Percentiles rank a stretch among this genome's conserved stretches.
Evolutionary conservation across 2,888 invertebrate genomes (phyloP).

Genomic region (Palloptera scutellata): DNA sequence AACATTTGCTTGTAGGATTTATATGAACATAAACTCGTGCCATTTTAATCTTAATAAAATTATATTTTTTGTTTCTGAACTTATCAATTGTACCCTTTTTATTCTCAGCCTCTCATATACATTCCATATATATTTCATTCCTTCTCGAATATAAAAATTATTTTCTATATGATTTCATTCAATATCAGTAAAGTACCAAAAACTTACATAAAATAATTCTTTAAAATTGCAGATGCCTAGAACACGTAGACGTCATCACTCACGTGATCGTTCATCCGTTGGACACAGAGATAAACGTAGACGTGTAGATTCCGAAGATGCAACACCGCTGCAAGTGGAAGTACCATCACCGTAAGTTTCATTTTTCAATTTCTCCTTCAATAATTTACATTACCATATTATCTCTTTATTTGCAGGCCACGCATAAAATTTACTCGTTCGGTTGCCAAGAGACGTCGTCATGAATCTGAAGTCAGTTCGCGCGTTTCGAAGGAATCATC

Average conservation of each 20-base stretch:
- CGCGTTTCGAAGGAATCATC: constrained; percentile 62
- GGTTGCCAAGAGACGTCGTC: constrained; percentile 69
- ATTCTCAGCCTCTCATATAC: too few relatives aligned
- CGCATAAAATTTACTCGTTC: constrained; percentile 58
- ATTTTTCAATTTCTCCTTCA: constrained; percentile 22
- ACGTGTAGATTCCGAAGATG: constrained; percentile 72
- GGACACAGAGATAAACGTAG: constrained; percentile 71
- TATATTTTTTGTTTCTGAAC: too few relatives aligned
- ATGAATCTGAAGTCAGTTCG: constrained; percentile 70
- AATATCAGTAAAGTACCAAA: too few relatives aligned
- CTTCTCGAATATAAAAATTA: too few relatives aligned
- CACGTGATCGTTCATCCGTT: constrained; percentile 68
- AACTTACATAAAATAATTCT: too few relatives aligned
- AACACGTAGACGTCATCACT: constrained; percentile 81
- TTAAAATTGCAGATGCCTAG: constrained; percentile 76
- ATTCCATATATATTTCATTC: too few relatives aligned
- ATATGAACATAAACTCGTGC: too few relatives aligned
- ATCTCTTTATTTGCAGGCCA: constrained; percentile 44
- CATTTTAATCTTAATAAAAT: too few relatives aligned
- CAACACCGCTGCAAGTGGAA: constrained; percentile 53
- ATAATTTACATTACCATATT: constrained; percentile 23
- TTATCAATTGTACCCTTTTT: too few relatives aligned
- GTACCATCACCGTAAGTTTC: constrained; percentile 61
- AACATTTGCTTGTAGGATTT: too few relatives aligned
- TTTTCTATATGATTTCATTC: too few relatives aligned